Percentiles rank a stretch among this genome's conserved stretches.
phyloP scores from a whole-genome alignment of 2,797 vertebrate genomes.

The Adelosebastes latens region DNA sequence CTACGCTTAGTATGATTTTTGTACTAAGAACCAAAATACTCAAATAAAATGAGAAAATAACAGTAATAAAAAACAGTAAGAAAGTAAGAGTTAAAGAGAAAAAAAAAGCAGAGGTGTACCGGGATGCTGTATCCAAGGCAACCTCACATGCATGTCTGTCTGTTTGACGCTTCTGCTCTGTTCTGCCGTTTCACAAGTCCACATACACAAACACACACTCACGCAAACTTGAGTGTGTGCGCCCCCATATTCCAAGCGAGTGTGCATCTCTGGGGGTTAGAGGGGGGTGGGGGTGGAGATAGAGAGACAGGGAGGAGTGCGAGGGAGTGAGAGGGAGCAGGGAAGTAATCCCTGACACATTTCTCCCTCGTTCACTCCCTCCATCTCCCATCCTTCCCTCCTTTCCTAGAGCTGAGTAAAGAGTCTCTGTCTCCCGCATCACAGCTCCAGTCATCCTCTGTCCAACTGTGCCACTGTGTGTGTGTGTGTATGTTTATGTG shows the following conservation, averaged over 20 bases:
- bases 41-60: constrained; percentile 83
- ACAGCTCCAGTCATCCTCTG: constrained; percentile 77
- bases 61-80: constrained; percentile 76
- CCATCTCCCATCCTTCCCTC: constrained; percentile 65
- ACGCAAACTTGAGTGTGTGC: constrained; percentile 63
- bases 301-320: constrained; percentile 35
- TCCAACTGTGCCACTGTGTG: constrained; percentile 69
- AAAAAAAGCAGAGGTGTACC: constrained; percentile 73
- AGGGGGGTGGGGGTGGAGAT: background rate
- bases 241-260: constrained; percentile 65
- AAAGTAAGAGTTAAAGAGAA: constrained; percentile 75
- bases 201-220: constrained; percentile 75
- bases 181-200: constrained; percentile 78
- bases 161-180: constrained; percentile 68
- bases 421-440: constrained; percentile 81
- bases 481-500: constrained; percentile 1
- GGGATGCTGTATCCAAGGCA: constrained; percentile 73
- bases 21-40: constrained; percentile 81
- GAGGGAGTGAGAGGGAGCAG: constrained; percentile 51
- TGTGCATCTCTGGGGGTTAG: constrained; percentile 69
- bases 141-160: constrained; percentile 84
- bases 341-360: constrained; percentile 31
- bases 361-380: constrained; percentile 64
- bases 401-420: constrained; percentile 72
- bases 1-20: constrained; percentile 81